Base-by-base conservation (phyloP, 2,113 vertebrate genomes). In the Leptobrachium ailaonicum region DNA sequence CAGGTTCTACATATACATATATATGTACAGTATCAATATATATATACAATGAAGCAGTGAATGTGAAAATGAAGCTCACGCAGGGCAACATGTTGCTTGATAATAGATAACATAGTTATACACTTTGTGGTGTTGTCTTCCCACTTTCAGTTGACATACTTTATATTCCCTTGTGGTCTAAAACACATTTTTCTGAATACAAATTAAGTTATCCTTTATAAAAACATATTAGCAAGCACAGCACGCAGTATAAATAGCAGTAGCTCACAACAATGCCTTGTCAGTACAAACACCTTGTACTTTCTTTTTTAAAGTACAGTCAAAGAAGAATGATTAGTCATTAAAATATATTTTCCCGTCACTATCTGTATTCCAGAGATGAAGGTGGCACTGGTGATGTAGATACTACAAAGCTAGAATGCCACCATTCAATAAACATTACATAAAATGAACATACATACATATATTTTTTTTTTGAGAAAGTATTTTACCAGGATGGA, bases 221-320 rank as follows among this genome's bases (percentile, higher is more conserved):
- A 68, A 42, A 42, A 10, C 66, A 68, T 68, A 68, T 68, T 68
- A 41, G 41, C 66, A 68, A 68, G 13, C 66, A 68, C 66, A 68
- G 66, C 66, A 68, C 66, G 11, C 43, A 42, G 11, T 43, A 68
- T 68, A 42, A 43, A 68, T 68, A 43, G 40, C 66, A 43, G 66
- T 2, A 11, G 32, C 40, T 42, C 41, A 41, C 64, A 68, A 68
- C 41, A 43, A 68, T 68, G 40, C 11, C 41, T 41, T 68, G 12
- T 42, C 6, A 68, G 8, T 68, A 68, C 66, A 12, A 44, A 42
- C 66, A 68, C 66, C 66, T 68, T 68, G 12, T 68, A 8, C 41
- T 68, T 41, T 68, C 9, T 9, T 68, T 41, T 68, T 10, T 9
- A 43, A 11, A 11, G 66, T 8, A 41, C 1, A 32, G 20, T 40